Evolutionary conservation across 1,140 invertebrate genomes (phyloP), one percentile per base, ranked within the genome.

Genomic region (Diuraphis noxia): DNA sequence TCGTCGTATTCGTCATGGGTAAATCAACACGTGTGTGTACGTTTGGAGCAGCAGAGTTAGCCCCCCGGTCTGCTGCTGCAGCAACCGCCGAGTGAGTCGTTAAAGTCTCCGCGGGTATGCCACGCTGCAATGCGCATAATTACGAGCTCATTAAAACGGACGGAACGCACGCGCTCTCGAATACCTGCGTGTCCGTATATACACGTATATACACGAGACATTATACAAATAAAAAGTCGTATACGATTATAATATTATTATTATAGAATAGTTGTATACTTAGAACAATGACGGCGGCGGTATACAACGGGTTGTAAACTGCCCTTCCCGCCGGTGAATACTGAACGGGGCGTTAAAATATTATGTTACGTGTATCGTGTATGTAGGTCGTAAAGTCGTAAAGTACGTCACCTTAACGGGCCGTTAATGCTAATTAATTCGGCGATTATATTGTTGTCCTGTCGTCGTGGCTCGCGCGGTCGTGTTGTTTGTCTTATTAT

Each of bases 381-480:
- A 79, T 87, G 85, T 34, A 36, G 21, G 85, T 86, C 21, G 72
- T 49, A 77, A 30, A 43, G 41, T 91, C 77, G 77, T 91, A 82
- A 91, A 82, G 77, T 30, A 52, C 77, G 63, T 81, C 89, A 23
- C 52, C 89, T 79, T 91, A 82, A 91, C 43, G 89, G 34, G 43
- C 89, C n/a, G 89, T 91, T 91, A 82, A 81, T 82, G 89, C 89
- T 91, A 91, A 91, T 91, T 91, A 91, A 91, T 91, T 49, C 72
- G 77, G 41, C 77, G 41, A 81, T 90, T 81, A 49, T 90, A 87
- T 87, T 40, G 86, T 52, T 41, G 84, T 49, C 30, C 6, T 34
- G 43, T 87, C 30, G 86, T 86, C 40, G 84, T 49, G 38, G n/a
- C n/a, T n/a, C 43, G 41, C 41, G 81, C 25, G 40, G 43, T 34